These are phyloP conservation scores for Cosmorhoe ocellata DNA, from an alignment of 2,888 invertebrate species.

Conservation along the genomic window DNA sequence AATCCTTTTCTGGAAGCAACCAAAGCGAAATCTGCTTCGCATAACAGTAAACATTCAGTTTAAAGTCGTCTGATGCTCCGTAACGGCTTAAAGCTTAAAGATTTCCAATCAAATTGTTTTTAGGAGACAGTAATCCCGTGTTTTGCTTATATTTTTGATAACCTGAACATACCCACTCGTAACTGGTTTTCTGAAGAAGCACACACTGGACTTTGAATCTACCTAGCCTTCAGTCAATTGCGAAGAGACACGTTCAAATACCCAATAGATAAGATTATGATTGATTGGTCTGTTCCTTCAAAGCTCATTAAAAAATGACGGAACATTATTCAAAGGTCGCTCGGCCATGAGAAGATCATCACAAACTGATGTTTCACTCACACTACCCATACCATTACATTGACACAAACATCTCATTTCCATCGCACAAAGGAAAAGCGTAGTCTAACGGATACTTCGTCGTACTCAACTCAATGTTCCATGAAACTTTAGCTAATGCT, in stretches of 20 bases:
- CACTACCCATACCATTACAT: background rate
- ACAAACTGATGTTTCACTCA: background rate
- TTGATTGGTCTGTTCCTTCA: no score
- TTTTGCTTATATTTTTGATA: background rate
- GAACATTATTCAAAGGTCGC: no score
- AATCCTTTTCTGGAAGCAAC: no score
- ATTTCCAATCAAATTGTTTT: conserved; percentile 5
- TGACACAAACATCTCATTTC: conserved; percentile 27
- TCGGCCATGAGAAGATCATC: no score
- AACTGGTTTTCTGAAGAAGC: no score
- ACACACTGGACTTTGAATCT: no score
- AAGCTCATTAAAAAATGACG: no score
- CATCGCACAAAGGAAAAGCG: conserved; percentile 27
- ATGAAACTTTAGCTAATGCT: conserved; percentile 47
- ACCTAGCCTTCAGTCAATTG: no score
- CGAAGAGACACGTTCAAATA: no score
- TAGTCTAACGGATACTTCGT: conserved; percentile 40
- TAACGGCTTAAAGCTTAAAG: background rate
- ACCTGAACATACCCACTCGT: no score
- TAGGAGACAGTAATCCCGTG: conserved; percentile 37
- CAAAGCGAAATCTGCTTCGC: conserved; percentile 22
- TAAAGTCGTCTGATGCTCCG: conserved; percentile 22
- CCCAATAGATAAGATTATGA: no score
- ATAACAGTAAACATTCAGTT: conserved; percentile 34
- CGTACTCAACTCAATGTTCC: conserved; percentile 33